Conservation (phyloP, 2,888 invertebrate species). For the Hesperia comma region DNA sequence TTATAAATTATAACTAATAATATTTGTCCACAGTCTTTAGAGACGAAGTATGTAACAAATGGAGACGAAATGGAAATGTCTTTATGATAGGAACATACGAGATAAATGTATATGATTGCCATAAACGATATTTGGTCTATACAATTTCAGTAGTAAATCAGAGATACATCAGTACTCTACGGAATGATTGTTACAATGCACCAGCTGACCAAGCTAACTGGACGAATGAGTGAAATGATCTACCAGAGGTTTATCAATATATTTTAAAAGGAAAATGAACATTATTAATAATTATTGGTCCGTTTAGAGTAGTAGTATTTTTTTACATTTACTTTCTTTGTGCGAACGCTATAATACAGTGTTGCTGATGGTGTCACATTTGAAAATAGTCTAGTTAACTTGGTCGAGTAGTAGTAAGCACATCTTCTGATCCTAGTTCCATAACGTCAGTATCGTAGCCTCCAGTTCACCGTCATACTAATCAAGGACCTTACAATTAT, state of each 20-base stretch:
- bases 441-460: slow-evolving; percentile 64
- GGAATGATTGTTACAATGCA: slow-evolving; percentile 66
- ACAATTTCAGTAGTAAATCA: slow-evolving; percentile 53
- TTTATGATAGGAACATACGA: slow-evolving; percentile 77
- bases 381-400: no score
- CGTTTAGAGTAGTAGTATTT: no score
- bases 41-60: slow-evolving; percentile 68
- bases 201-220: no score
- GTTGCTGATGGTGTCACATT: no score
- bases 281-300: no score
- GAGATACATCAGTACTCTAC: slow-evolving; percentile 51
- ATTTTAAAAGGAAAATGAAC: no score
- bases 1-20: slow-evolving; percentile 69
- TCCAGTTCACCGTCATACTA: slow-evolving; percentile 62
- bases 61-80: slow-evolving; percentile 68
- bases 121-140: slow-evolving; percentile 68
- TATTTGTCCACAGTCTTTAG: slow-evolving; percentile 79
- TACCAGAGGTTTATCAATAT: no score
- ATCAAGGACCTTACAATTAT: slow-evolving; percentile 64
- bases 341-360: no score
- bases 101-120: slow-evolving; percentile 56
- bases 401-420: slow-evolving; percentile 20
- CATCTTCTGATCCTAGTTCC: slow-evolving; percentile 50
- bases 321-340: no score
- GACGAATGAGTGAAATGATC: no score